phyloP scores from a whole-genome alignment of 2,888 invertebrate genomes.

The Onchidella celtica region DNA sequence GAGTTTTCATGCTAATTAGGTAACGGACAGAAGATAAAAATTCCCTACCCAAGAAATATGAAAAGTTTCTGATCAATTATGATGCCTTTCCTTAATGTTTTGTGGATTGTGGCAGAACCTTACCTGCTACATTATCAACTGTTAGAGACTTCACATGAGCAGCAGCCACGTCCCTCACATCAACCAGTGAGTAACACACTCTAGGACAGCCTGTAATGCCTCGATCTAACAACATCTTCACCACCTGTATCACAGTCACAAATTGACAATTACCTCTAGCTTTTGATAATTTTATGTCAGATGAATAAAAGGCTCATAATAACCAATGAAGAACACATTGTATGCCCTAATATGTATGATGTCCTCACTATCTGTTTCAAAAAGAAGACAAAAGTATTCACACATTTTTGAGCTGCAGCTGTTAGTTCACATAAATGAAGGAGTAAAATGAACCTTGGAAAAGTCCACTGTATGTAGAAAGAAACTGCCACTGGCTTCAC shows the following conservation, averaged over 20 bases:
- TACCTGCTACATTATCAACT: constrained; percentile 80
- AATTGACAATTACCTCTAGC: not conserved
- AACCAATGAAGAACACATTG: not conserved
- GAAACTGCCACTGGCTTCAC: no score
- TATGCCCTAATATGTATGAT: not conserved
- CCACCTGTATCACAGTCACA: constrained; percentile 63
- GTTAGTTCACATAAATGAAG: no score
- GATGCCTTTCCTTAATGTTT: no score
- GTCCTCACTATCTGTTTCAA: not conserved
- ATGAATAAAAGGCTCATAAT: not conserved
- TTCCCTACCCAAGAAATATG: no score
- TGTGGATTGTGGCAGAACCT: no score
- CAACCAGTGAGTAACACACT: constrained; percentile 81
- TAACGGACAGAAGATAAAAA: no score
- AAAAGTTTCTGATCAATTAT: no score
- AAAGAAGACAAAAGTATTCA: not conserved
- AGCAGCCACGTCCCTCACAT: constrained; percentile 82
- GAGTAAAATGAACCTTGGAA: no score
- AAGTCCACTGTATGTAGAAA: no score
- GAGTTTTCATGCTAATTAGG: no score
- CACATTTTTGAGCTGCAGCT: no score
- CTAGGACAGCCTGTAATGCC: constrained; percentile 79
- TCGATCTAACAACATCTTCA: constrained; percentile 76
- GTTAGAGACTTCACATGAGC: constrained; percentile 82
- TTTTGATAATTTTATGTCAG: not conserved